Evolutionary conservation across 2,113 vertebrate genomes (phyloP).

Genomic region (Lathamus discolor): DNA sequence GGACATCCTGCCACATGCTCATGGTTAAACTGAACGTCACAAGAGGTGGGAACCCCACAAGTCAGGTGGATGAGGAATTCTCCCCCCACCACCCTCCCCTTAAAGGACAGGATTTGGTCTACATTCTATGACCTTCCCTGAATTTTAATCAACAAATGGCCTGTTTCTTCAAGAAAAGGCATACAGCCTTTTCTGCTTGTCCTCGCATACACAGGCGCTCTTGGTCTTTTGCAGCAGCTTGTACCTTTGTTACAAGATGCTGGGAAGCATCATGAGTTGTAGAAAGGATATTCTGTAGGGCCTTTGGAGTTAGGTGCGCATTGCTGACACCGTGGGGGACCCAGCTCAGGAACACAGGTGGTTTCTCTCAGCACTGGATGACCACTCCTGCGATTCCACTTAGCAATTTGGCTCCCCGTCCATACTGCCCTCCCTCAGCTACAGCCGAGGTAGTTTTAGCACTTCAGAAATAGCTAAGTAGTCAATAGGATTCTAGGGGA

Average conservation of each 20-base stretch:
- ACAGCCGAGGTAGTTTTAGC: neutral
- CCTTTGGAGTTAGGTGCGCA: neutral
- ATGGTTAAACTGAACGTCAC: neutral
- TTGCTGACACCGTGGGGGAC: too few species aligned
- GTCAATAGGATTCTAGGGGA: neutral
- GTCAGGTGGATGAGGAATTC: neutral
- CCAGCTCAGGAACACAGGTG: fast-evolving
- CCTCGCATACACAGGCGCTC: neutral
- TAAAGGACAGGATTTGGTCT: neutral
- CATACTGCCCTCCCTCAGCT: neutral
- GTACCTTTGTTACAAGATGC: neutral
- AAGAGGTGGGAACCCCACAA: neutral
- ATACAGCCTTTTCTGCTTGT: neutral
- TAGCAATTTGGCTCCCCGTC: fast-evolving
- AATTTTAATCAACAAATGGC: neutral
- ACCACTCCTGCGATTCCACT: neutral
- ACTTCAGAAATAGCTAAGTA: neutral
- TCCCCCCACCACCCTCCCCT: neutral
- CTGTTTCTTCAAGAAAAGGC: neutral
- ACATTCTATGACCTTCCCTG: neutral
- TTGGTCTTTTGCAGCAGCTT: neutral
- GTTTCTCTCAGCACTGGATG: neutral
- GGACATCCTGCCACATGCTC: neutral
- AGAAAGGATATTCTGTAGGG: neutral
- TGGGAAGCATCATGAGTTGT: neutral